phyloP scores from a whole-genome alignment of 2,797 vertebrate species.

The Rhadinocentrus ornatus region DNA sequence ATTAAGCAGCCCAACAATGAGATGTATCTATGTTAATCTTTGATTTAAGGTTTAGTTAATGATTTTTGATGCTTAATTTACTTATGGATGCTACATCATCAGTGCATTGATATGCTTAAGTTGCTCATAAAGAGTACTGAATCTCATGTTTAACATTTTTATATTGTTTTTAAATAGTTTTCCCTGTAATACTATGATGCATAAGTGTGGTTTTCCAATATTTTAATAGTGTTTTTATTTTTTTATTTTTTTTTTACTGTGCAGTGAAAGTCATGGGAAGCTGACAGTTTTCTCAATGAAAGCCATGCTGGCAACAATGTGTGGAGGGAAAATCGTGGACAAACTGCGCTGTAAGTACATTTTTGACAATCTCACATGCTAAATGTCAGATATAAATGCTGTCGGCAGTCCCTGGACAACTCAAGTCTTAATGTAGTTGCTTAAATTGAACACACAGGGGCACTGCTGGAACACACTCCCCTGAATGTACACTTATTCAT shows the following conservation, averaged over 20 bases:
- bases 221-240: not conserved
- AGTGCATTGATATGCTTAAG: not conserved
- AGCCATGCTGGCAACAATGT: constrained; percentile 96
- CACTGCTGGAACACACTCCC: constrained; percentile 41
- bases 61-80: constrained; percentile 9
- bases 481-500: not conserved
- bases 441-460: constrained; percentile 51
- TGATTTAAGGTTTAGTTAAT: constrained; percentile 15
- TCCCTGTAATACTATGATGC: not conserved
- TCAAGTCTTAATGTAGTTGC: constrained; percentile 41
- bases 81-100: not conserved
- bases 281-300: constrained; percentile 98
- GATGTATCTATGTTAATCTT: constrained; percentile 11
- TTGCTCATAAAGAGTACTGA: not conserved
- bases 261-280: constrained; percentile 96
- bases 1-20: constrained; percentile 30
- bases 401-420: not conserved
- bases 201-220: not conserved
- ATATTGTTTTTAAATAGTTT: not conserved
- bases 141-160: not conserved
- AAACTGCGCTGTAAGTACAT: constrained; percentile 89
- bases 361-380: constrained; percentile 1
- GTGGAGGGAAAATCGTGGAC: constrained; percentile 97
- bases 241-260: too few species aligned
- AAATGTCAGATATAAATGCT: not conserved